These are phyloP conservation scores for Psylliodes chrysocephalus DNA, from an alignment of 2,888 invertebrate genomes.

Conservation along the genomic window DNA sequence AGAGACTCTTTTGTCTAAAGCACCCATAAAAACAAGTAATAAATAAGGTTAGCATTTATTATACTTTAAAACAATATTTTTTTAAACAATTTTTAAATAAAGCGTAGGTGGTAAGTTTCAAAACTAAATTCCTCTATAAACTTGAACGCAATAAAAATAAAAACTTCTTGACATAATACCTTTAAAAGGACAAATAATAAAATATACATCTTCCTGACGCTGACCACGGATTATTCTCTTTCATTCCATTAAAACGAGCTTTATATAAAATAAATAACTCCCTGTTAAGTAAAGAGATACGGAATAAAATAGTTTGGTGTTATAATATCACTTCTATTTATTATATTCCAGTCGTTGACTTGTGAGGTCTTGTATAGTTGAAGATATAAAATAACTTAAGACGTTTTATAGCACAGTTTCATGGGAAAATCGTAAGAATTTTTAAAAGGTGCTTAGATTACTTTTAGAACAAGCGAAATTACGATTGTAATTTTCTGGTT, in stretches of 20 bases:
- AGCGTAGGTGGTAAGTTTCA: no score
- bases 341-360: constrained; percentile 19
- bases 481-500: constrained; percentile 3
- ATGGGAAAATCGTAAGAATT: not conserved
- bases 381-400: constrained; percentile 10
- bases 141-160: not conserved
- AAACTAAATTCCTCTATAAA: not conserved
- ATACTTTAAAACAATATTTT: no score
- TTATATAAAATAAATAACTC: constrained; percentile 34
- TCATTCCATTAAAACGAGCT: constrained; percentile 40
- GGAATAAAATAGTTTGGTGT: constrained; percentile 36
- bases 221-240: not conserved
- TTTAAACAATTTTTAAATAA: no score
- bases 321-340: constrained; percentile 28
- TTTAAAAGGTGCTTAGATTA: not conserved
- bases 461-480: not conserved
- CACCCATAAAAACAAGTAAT: no score
- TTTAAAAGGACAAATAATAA: no score
- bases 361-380: constrained; percentile 29
- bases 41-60: no score
- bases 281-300: constrained; percentile 37
- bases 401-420: constrained; percentile 5
- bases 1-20: no score
- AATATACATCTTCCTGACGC: no score
- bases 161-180: no score